These are phyloP conservation scores for Drosophila insularis DNA, from an alignment of 1,140 invertebrate species.

Conservation along the genomic window DNA sequence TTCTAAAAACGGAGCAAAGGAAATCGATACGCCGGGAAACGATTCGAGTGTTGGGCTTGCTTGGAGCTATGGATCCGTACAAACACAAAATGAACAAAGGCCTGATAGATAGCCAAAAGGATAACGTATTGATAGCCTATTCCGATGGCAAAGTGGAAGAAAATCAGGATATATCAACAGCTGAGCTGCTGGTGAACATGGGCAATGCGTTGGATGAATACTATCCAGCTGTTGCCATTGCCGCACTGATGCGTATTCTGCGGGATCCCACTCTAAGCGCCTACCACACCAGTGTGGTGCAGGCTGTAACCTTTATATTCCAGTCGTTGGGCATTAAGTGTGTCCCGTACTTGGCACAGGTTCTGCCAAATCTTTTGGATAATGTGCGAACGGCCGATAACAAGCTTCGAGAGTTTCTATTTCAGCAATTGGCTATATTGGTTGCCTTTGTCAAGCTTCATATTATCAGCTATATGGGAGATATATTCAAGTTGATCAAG, in stretches of 20 bases:
- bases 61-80: slow-evolving; percentile 98
- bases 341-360: slow-evolving; percentile 96
- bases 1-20: slow-evolving; percentile 97
- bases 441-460: slow-evolving; percentile 97
- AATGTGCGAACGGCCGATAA: slow-evolving; percentile 94
- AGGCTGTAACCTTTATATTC: slow-evolving; percentile 98
- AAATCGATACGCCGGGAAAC: slow-evolving; percentile 92
- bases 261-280: slow-evolving; percentile 94
- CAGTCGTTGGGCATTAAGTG: slow-evolving; percentile 97
- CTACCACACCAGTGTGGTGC: slow-evolving; percentile 97
- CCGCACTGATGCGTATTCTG: slow-evolving; percentile 97
- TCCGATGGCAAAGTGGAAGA: slow-evolving; percentile 89
- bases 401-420: slow-evolving; percentile 93
- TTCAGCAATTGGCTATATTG: slow-evolving; percentile 94
- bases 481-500: slow-evolving; percentile 96
- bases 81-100: slow-evolving; percentile 98
- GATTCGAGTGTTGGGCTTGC: slow-evolving; percentile 95
- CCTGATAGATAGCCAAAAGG: slow-evolving; percentile 92
- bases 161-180: slow-evolving; percentile 92
- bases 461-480: slow-evolving; percentile 97
- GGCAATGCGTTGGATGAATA: slow-evolving; percentile 94
- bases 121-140: slow-evolving; percentile 88
- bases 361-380: slow-evolving; percentile 95
- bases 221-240: slow-evolving; percentile 98
- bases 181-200: slow-evolving; percentile 98